These are phyloP conservation scores for Tipula helvola DNA, from an alignment of 2,888 invertebrate species.

Conservation along the genomic window DNA sequence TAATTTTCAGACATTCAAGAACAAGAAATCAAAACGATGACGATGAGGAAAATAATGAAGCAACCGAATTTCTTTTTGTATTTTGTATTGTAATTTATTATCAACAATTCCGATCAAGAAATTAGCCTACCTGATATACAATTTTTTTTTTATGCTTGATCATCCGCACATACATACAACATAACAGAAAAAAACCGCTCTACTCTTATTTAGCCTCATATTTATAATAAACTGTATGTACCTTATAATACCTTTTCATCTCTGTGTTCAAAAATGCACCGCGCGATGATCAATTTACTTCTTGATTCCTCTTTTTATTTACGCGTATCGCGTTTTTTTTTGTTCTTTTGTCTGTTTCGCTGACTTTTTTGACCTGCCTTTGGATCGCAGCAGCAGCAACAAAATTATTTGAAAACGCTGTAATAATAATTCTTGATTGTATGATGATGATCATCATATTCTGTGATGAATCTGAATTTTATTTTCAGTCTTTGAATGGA, in stretches of 20 bases:
- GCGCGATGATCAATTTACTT: conserved; percentile 4
- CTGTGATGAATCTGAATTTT: neutral
- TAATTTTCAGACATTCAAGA: no score
- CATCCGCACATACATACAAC: neutral
- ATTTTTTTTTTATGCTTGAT: neutral
- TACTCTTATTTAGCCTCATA: neutral
- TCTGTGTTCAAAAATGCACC: neutral
- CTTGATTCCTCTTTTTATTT: neutral
- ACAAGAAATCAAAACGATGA: no score
- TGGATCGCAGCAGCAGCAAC: neutral
- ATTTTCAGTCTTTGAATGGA: neutral
- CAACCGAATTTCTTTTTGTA: neutral
- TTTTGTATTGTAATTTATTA: neutral
- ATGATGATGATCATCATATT: neutral
- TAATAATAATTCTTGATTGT: neutral
- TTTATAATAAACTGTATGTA: neutral
- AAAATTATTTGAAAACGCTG: neutral
- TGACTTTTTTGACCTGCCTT: neutral
- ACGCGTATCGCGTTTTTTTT: neutral
- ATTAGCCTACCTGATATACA: neutral
- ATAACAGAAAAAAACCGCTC: no score
- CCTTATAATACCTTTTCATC: neutral
- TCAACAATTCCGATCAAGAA: neutral
- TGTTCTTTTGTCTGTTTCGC: neutral
- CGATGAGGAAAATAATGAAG: neutral